These are phyloP conservation scores for Apodemia duryi DNA, from an alignment of 2,888 invertebrate species.

Conservation along the genomic window DNA sequence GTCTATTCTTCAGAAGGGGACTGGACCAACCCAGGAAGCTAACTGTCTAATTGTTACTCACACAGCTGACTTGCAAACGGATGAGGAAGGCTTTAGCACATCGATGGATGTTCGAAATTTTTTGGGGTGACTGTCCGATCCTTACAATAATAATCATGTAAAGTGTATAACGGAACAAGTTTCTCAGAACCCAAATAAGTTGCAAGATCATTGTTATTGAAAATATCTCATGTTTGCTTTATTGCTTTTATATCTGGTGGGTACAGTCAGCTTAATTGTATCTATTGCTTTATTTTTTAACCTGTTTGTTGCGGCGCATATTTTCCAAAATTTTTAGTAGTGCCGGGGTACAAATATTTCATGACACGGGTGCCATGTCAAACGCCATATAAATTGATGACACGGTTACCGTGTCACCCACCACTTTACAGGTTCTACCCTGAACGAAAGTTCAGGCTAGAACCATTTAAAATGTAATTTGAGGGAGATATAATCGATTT, in stretches of 20 bases:
- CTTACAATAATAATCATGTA: constrained; percentile 1
- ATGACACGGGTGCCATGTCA: no score
- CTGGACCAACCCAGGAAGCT: neutral
- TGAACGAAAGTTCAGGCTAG: no score
- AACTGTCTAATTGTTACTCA: neutral
- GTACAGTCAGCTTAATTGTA: neutral
- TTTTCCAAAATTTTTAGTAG: no score
- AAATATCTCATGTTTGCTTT: constrained; percentile 15
- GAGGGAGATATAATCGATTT: no score
- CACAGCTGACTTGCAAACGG: neutral
- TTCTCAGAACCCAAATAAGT: constrained; percentile 18
- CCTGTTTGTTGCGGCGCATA: no score
- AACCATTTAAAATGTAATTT: no score
- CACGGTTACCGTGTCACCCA: no score
- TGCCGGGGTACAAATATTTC: no score
- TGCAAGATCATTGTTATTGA: constrained; percentile 24
- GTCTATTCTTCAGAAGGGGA: neutral
- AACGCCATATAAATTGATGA: no score
- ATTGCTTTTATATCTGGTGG: neutral
- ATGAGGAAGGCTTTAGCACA: neutral
- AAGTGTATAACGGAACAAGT: constrained; percentile 5
- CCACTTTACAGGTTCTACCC: no score
- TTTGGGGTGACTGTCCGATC: neutral
- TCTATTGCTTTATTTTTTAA: no score
- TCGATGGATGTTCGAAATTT: neutral